A percentile compares a stretch with the other conserved stretches of the same genome.
Conservation (phyloP, 2,113 vertebrate genomes). For the Turdus rufiventris region DNA sequence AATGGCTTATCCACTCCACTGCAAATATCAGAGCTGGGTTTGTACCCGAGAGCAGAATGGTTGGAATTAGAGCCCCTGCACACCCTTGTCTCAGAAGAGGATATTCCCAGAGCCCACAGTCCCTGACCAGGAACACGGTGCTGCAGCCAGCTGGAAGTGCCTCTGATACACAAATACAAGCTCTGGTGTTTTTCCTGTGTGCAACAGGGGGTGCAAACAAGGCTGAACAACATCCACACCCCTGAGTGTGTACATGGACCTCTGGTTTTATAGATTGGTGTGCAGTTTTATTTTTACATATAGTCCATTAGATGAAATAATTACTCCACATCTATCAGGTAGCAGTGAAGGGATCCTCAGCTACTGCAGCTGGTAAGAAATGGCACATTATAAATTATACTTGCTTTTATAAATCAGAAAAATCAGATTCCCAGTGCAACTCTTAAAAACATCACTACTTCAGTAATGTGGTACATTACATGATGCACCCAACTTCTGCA, state of each 20-base stretch:
- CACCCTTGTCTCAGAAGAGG: neutral
- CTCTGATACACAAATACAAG: neutral
- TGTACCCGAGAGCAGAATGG: neutral
- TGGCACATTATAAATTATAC: neutral
- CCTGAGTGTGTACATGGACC: neutral
- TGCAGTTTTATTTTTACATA: neutral
- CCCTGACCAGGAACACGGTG: accelerated
- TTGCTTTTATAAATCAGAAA: neutral
- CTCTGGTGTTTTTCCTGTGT: neutral
- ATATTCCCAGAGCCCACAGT: accelerated
- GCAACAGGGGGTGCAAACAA: neutral
- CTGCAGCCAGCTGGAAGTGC: neutral
- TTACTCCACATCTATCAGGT: neutral
- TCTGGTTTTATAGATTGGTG: neutral
- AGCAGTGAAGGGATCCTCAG: neutral
- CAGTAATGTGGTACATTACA: neutral
- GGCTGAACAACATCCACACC: neutral
- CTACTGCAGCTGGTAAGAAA: neutral
- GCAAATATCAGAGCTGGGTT: neutral
- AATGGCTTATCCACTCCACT: neutral
- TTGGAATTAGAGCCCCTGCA: neutral
- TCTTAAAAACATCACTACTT: neutral
- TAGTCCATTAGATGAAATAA: neutral
- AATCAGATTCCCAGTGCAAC: neutral
- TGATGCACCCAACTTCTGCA: neutral